These are phyloP conservation scores for Choloepus hoffmanni DNA, from an alignment of 2,113 vertebrate species.

Conservation along the genomic window DNA sequence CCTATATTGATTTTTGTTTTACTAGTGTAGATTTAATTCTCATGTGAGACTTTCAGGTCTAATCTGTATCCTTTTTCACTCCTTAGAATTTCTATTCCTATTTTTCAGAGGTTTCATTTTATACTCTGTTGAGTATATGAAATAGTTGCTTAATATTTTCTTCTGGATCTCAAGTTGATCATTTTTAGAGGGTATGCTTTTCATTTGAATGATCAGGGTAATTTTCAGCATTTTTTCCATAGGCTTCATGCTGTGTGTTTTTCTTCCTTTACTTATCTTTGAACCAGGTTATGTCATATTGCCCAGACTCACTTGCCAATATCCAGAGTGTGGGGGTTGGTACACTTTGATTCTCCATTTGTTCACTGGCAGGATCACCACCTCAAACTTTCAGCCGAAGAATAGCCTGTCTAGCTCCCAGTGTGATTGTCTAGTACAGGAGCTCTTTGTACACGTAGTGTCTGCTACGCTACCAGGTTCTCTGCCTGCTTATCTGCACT, in stretches of 20 bases:
- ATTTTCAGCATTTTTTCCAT: not conserved
- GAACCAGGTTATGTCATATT: not conserved
- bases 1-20: not conserved
- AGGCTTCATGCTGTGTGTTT: not conserved
- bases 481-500: not conserved
- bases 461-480: not conserved
- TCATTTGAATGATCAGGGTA: not conserved
- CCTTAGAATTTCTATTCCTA: not conserved
- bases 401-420: not conserved
- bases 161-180: not conserved
- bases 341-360: not conserved
- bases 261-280: slow-evolving; percentile 22
- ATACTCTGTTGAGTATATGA: not conserved
- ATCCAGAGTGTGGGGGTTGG: not conserved
- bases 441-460: not conserved
- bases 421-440: too few species aligned
- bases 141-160: not conserved
- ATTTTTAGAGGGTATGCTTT: slow-evolving; percentile 9
- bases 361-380: not conserved
- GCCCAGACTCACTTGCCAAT: not conserved
- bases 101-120: not conserved
- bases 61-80: not conserved
- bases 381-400: not conserved
- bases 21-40: not conserved
- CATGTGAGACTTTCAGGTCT: not conserved